Base-by-base conservation (phyloP, 2,797 vertebrate species). In the Premnoplex brunnescens region DNA sequence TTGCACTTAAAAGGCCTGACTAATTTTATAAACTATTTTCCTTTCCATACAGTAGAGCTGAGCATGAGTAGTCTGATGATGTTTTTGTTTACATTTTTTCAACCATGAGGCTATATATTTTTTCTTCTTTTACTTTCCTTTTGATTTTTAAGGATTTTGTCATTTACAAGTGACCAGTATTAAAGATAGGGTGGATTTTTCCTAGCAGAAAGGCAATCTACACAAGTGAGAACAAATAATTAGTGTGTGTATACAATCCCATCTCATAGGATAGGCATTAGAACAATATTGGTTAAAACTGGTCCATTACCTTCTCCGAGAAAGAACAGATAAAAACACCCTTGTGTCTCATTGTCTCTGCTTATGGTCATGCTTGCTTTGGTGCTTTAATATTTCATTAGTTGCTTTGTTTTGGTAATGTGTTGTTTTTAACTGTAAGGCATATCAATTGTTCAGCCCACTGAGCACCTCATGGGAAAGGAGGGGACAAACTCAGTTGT, bases 331-430 rank as follows among this genome's bases (percentile, higher is more conserved):
- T 91, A 88, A 95, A 89, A 86, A 37, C 71, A 73, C 91, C 69
- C 93, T 64, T 39, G 87, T 89, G 87, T 78, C 91, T 88, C 73
- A 12, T 92, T 83, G 58, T 88, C 37, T 93, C 51, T 94, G 69
- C 59, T 91, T 88, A 85, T 86, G 87, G 93, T 93, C 69, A 63
- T 89, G 79, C 69, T 90, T 88, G 71, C 55, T 88, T 87, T 90
- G 32, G 10, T 63, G 43, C 49, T 91, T 96, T 91, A 93, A 73
- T 97, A 91, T 95, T 95, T 94, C 63, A 81, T 82, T 84, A 91
- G 80, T 88, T 77, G 26, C 44, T 91, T 93, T 95, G 80, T 75
- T 94, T 90, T 88, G 48, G 32, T 87, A 82, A 34, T 44, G n/a
- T 69, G 58, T 58, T 93, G 62, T 51, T 93, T 94, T 81, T 87